phyloP scores from a whole-genome alignment of 2,797 vertebrate species.

The Spheniscus humboldti region DNA sequence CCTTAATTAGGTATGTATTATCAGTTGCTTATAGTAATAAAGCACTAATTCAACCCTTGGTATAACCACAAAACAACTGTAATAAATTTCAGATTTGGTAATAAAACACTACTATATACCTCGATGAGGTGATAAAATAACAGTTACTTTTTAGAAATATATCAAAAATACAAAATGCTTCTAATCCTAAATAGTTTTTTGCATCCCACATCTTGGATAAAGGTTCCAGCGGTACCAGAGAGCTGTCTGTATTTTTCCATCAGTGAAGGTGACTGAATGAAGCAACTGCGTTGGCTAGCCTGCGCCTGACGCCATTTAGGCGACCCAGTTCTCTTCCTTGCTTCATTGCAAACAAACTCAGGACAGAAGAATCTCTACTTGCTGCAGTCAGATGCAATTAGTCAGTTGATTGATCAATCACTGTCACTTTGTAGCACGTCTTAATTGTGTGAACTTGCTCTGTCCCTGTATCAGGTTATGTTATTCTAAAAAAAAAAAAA shows the following conservation, averaged over 20 bases:
- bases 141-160: background rate
- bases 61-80: constrained; percentile 8
- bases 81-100: constrained; percentile 48
- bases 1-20: constrained; percentile 17
- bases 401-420: background rate
- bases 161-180: background rate
- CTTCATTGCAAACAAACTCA: background rate
- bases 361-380: background rate
- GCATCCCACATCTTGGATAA: background rate
- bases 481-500: background rate
- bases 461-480: background rate
- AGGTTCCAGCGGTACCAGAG: background rate
- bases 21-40: constrained; percentile 55
- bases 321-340: background rate
- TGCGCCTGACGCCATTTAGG: background rate
- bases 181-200: background rate
- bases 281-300: accelerated
- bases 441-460: background rate
- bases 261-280: background rate
- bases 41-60: constrained; percentile 17
- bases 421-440: background rate
- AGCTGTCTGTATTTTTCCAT: background rate
- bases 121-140: constrained; percentile 13
- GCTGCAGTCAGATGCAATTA: background rate
- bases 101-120: background rate